Conservation (phyloP, 2,888 invertebrate genomes). For the Polydrusus tereticollis region DNA sequence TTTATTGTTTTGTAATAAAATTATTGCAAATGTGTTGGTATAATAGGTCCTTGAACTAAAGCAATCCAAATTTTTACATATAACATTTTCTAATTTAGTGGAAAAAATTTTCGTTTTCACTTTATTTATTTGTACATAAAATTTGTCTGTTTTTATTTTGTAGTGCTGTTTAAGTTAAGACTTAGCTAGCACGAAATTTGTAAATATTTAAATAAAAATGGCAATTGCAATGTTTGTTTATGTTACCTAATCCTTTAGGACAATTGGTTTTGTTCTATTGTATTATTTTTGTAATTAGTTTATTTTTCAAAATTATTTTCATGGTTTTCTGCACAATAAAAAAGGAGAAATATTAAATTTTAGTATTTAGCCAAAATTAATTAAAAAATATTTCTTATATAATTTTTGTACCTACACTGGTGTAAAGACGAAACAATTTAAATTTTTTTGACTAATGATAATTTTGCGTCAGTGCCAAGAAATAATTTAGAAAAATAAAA, state of each 20-base stretch:
- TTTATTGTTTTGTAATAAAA: constrained; percentile 28
- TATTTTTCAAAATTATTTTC: too few relatives aligned
- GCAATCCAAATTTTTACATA: constrained; percentile 49
- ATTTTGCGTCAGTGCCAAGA: too few relatives aligned
- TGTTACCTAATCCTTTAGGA: neutral
- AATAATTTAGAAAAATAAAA: too few relatives aligned
- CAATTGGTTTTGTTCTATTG: neutral
- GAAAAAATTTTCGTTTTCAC: constrained; percentile 28
- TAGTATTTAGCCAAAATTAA: too few relatives aligned
- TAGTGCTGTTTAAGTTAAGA: constrained; percentile 60
- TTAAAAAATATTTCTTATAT: too few relatives aligned
- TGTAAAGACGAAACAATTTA: too few relatives aligned
- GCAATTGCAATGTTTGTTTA: constrained; percentile 40
- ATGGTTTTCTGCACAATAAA: too few relatives aligned
- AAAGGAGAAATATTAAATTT: too few relatives aligned
- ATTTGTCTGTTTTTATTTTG: constrained; percentile 56
- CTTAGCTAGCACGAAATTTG: constrained; percentile 61
- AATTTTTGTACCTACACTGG: too few relatives aligned
- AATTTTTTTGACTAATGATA: too few relatives aligned
- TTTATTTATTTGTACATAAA: constrained; percentile 59
- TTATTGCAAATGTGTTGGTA: constrained; percentile 34
- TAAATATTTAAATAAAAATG: constrained; percentile 60
- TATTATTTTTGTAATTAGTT: neutral
- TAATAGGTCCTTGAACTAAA: constrained; percentile 45
- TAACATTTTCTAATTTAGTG: constrained; percentile 44